Evolutionary conservation across 2,113 vertebrate genomes (phyloP).

Genomic region (Colaptes auratus): DNA sequence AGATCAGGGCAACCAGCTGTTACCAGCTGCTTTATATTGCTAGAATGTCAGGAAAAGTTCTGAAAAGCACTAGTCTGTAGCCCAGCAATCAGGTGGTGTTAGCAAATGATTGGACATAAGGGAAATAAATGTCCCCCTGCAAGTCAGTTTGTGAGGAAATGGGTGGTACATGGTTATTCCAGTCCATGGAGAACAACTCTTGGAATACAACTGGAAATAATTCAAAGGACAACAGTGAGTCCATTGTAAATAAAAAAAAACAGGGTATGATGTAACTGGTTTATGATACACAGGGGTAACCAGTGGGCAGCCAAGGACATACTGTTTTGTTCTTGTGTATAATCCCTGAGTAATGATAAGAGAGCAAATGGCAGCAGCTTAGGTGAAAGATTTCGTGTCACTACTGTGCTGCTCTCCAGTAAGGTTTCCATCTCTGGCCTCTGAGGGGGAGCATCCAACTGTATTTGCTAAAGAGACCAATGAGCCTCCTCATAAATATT

Average conservation of each 20-base stretch:
- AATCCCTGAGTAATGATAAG: neutral
- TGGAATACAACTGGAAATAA: neutral
- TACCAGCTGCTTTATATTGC: neutral
- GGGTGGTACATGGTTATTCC: neutral
- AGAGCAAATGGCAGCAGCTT: neutral
- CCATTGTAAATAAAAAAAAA: constrained; percentile 37
- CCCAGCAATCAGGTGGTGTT: neutral
- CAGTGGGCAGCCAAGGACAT: neutral
- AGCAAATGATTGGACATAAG: neutral
- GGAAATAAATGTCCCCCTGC: neutral
- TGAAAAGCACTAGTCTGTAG: neutral
- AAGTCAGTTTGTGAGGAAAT: neutral
- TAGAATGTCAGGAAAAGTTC: neutral
- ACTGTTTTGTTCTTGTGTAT: neutral
- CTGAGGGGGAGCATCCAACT: neutral
- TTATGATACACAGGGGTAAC: neutral
- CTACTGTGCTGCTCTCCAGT: neutral
- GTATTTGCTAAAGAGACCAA: neutral
- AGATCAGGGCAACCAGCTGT: neutral
- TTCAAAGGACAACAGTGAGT: neutral
- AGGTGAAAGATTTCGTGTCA: neutral
- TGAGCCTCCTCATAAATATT: neutral
- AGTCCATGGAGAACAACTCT: neutral
- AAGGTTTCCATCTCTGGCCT: neutral
- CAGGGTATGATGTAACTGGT: neutral